These are phyloP conservation scores for Falco peregrinus DNA, from an alignment of 2,797 vertebrate species.

Conservation along the genomic window DNA sequence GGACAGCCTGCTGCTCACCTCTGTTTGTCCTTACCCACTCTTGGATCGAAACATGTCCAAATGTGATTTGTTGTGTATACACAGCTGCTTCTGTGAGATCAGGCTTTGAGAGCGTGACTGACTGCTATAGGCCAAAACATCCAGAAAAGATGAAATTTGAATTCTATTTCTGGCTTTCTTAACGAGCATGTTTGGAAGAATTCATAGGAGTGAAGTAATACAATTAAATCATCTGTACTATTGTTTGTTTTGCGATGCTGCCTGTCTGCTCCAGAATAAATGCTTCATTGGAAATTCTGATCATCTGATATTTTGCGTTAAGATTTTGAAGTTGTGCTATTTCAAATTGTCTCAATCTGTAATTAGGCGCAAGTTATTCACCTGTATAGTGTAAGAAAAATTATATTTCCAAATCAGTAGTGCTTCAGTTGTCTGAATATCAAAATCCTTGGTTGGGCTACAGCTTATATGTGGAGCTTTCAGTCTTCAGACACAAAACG, in stretches of 20 bases:
- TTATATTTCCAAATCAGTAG: not conserved
- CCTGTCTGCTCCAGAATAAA: not conserved
- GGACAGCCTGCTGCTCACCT: slow-evolving; percentile 48
- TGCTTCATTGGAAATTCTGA: not conserved
- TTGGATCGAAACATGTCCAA: slow-evolving; percentile 8
- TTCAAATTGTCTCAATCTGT: slow-evolving; percentile 10
- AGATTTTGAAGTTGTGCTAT: slow-evolving; percentile 4
- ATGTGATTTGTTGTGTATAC: slow-evolving; percentile 17
- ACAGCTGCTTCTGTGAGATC: slow-evolving; percentile 5
- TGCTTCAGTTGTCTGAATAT: not conserved
- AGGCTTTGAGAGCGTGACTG: not conserved
- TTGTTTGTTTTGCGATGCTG: slow-evolving; percentile 7
- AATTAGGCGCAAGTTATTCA: not conserved
- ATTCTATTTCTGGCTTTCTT: not conserved
- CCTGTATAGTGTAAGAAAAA: not conserved
- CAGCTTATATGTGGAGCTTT: not conserved
- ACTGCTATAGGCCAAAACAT: not conserved
- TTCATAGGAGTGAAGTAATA: not conserved
- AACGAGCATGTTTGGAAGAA: not conserved
- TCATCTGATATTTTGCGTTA: not conserved
- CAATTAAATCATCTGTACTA: not conserved
- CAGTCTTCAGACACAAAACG: not conserved
- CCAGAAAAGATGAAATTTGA: not conserved
- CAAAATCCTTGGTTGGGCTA: not conserved
- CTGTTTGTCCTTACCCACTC: slow-evolving; percentile 37